phyloP scores from a whole-genome alignment of 1,140 invertebrate species.

The Aphelinus certus region DNA sequence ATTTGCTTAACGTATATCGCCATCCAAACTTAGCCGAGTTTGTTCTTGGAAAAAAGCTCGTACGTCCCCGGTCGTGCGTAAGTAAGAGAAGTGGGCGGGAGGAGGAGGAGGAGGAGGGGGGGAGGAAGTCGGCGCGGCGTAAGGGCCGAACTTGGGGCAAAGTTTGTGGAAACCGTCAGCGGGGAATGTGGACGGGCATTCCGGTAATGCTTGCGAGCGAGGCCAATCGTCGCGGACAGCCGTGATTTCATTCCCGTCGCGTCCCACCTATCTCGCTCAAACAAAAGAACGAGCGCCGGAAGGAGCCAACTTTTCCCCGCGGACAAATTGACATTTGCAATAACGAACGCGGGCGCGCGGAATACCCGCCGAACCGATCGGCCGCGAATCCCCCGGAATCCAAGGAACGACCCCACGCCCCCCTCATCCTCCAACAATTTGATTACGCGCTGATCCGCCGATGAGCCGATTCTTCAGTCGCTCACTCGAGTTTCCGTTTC shows the following conservation, averaged over 20 bases:
- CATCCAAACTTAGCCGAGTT: too few relatives aligned
- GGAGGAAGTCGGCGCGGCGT: background rate
- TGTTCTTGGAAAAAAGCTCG: too few relatives aligned
- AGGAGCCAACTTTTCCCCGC: background rate
- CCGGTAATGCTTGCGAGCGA: slow-evolving; percentile 1
- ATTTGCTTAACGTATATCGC: too few relatives aligned
- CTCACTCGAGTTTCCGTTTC: too few relatives aligned
- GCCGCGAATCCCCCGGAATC: too few relatives aligned
- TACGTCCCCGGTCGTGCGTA: too few relatives aligned
- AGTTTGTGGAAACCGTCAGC: slow-evolving; percentile 17
- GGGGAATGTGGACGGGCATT: slow-evolving; percentile 1
- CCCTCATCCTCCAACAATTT: too few relatives aligned
- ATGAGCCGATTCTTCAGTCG: too few relatives aligned
- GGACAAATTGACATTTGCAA: slow-evolving; percentile 16
- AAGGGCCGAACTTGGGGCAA: slow-evolving; percentile 6
- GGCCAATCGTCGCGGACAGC: slow-evolving; percentile 28
- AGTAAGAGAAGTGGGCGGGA: background rate
- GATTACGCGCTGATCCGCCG: too few relatives aligned
- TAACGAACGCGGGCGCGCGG: slow-evolving; percentile 21
- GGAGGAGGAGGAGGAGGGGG: background rate
- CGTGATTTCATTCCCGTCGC: slow-evolving; percentile 30
- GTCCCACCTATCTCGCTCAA: background rate
- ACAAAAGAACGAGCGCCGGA: background rate
- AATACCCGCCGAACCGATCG: background rate
- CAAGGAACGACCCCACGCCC: too few relatives aligned